These are phyloP conservation scores for Pinna nobilis DNA, from an alignment of 1,140 invertebrate species.

Conservation along the genomic window DNA sequence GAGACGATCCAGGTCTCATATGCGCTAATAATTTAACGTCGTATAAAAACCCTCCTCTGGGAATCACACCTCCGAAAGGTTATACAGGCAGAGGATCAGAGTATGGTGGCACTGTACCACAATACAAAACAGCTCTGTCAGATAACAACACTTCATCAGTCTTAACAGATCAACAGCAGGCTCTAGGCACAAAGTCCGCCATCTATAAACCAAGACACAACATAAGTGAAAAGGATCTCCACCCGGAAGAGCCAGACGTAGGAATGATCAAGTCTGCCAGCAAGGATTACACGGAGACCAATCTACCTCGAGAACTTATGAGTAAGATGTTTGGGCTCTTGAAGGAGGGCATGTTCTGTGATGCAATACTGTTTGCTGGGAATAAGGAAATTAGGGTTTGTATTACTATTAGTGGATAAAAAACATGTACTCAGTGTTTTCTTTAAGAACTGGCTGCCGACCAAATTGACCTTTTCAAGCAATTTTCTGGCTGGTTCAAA, in stretches of 20 bases:
- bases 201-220: constrained; percentile 18
- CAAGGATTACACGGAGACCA: constrained; percentile 37
- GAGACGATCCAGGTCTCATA: not conserved
- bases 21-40: not conserved
- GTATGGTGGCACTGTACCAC: not conserved
- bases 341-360: constrained; percentile 59
- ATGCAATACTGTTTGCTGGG: constrained; percentile 56
- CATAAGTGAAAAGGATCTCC: constrained; percentile 17
- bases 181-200: not conserved
- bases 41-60: not conserved
- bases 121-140: not conserved
- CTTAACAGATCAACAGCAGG: not conserved
- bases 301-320: constrained; percentile 40
- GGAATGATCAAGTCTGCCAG: not conserved
- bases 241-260: not conserved
- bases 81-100: constrained; percentile 8
- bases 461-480: no score
- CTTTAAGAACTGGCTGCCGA: not conserved
- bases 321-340: constrained; percentile 44
- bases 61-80: not conserved
- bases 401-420: not conserved
- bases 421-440: no score
- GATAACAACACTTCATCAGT: not conserved
- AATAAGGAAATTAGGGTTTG: constrained; percentile 55
- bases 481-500: no score